Conservation (phyloP, 2,113 vertebrate species). For the Xenopus laevis region DNA sequence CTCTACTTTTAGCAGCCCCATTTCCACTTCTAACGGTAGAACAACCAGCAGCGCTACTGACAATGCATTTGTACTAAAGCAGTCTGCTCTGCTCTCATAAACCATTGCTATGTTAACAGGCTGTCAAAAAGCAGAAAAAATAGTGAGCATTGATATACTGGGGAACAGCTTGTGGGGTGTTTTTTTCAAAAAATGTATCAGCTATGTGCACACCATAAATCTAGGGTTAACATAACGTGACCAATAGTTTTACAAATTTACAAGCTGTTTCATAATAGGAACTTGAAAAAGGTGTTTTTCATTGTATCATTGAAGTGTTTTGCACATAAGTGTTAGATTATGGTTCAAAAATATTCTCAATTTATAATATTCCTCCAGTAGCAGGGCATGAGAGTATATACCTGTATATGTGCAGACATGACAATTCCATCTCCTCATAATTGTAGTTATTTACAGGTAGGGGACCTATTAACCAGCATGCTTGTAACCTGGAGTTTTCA, state of each 20-base stretch:
- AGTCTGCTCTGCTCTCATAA: slow-evolving; percentile 22
- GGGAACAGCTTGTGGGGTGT: background rate
- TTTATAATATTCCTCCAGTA: too few relatives aligned
- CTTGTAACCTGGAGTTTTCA: too few relatives aligned
- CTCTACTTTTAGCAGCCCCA: slow-evolving; percentile 10
- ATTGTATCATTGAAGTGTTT: too few relatives aligned
- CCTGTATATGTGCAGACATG: too few relatives aligned
- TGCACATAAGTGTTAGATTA: too few relatives aligned
- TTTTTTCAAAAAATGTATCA: slow-evolving; percentile 3
- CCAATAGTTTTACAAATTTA: slow-evolving; percentile 1
- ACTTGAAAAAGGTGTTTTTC: too few relatives aligned
- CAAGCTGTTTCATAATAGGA: too few relatives aligned
- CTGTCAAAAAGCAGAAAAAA: slow-evolving; percentile 13
- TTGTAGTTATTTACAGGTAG: too few relatives aligned
- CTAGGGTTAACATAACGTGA: background rate
- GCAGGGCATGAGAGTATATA: too few relatives aligned
- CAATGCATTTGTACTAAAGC: slow-evolving; percentile 22
- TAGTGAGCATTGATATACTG: background rate
- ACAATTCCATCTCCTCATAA: too few relatives aligned
- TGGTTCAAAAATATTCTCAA: too few relatives aligned
- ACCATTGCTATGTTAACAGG: slow-evolving; percentile 14
- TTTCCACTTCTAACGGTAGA: slow-evolving; percentile 17
- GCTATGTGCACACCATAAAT: background rate
- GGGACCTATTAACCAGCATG: too few relatives aligned
- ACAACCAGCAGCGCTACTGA: slow-evolving; percentile 7